These are phyloP conservation scores for Eupithecia subumbrata DNA, from an alignment of 2,888 invertebrate genomes.

Conservation along the genomic window DNA sequence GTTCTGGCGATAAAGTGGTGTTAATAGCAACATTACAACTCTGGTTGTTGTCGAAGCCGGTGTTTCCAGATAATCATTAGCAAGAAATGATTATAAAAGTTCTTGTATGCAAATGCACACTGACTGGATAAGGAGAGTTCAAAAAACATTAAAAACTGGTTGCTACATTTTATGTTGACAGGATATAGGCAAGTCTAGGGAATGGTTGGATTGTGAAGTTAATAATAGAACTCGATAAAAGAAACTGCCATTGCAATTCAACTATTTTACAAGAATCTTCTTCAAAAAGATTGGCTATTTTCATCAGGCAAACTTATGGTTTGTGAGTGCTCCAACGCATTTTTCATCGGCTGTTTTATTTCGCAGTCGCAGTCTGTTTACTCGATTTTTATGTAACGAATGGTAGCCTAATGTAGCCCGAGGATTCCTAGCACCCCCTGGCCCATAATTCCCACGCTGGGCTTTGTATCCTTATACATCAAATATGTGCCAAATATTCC, in stretches of 20 bases:
- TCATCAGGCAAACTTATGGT: too few species aligned
- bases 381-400: too few species aligned
- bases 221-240: background rate
- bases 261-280: too few species aligned
- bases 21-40: conserved; percentile 6
- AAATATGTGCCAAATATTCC: too few species aligned
- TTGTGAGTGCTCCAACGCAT: too few species aligned
- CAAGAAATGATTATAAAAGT: conserved; percentile 15
- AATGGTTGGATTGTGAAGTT: background rate
- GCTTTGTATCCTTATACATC: too few species aligned
- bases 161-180: conserved; percentile 2
- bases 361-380: too few species aligned
- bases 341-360: too few species aligned
- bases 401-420: too few species aligned
- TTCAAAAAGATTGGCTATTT: too few species aligned
- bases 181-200: background rate
- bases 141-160: conserved; percentile 9
- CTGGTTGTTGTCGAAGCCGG: conserved; percentile 7
- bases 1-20: conserved; percentile 9
- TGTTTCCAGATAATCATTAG: conserved; percentile 14
- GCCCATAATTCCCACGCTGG: too few species aligned
- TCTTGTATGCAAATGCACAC: conserved; percentile 20
- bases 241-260: background rate
- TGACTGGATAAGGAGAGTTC: conserved; percentile 7
- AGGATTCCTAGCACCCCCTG: too few species aligned